Evolutionary conservation across 2,888 invertebrate species (phyloP).

Genomic region (Luffia ferchaultella): DNA sequence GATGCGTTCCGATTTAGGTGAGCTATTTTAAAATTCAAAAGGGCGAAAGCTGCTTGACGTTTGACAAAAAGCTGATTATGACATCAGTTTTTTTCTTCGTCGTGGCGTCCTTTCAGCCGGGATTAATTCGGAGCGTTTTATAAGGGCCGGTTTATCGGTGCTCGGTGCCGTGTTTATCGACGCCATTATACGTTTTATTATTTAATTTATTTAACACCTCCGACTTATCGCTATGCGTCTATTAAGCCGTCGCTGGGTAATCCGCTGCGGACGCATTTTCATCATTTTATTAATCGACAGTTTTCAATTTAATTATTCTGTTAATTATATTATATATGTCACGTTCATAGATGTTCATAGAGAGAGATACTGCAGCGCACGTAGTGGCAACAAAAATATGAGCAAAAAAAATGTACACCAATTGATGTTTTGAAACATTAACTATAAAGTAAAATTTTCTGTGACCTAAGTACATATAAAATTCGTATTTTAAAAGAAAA

Average conservation of each 20-base stretch:
- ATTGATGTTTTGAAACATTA: too few species aligned
- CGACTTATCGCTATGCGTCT: conserved; percentile 54
- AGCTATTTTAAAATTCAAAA: conserved; percentile 51
- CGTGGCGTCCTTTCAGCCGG: conserved; percentile 49
- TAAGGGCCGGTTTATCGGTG: conserved; percentile 60
- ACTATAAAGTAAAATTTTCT: too few species aligned
- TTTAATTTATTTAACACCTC: conserved; percentile 64
- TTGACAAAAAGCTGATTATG: conserved; percentile 66
- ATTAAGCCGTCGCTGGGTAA: conserved; percentile 61
- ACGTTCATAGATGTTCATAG: too few species aligned
- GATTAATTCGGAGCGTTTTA: conserved; percentile 62
- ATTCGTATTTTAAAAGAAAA: too few species aligned
- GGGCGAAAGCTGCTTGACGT: conserved; percentile 49
- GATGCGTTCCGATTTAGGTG: conserved; percentile 31
- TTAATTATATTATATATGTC: conserved; percentile 6
- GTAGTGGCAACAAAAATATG: too few species aligned
- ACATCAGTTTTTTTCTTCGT: conserved; percentile 51
- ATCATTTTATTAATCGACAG: too few species aligned
- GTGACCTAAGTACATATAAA: too few species aligned
- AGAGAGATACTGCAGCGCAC: too few species aligned
- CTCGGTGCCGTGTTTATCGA: conserved; percentile 58
- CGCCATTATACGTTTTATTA: conserved; percentile 63
- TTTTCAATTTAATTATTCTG: conserved; percentile 13
- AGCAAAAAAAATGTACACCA: too few species aligned
- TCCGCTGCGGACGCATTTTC: too few species aligned